Conservation (phyloP, 2,888 invertebrate genomes). For the Himalopsyche kuldschensis region DNA sequence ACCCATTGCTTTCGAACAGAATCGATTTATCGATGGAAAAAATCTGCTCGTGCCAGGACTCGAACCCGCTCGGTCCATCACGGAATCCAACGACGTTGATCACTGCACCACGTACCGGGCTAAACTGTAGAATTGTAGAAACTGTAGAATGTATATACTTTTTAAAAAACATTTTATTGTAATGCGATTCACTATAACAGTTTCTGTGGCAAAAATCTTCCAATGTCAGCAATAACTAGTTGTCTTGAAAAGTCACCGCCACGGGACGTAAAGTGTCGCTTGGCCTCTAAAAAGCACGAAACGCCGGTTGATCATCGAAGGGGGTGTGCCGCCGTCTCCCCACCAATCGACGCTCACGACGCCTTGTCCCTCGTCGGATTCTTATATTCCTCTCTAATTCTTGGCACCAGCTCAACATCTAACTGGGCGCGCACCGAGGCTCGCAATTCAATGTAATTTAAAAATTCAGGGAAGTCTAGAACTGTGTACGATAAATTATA, state of each 20-base stretch:
- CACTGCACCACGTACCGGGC: no score
- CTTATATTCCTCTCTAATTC: background rate
- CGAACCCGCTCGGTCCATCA: no score
- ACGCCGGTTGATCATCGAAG: background rate
- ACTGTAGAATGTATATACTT: no score
- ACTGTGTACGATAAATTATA: background rate
- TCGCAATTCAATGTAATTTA: background rate
- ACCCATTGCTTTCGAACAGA: no score
- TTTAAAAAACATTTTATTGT: no score
- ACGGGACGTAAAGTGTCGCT: background rate
- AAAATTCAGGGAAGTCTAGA: background rate
- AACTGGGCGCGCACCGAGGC: background rate
- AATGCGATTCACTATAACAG: background rate
- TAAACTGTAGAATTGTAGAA: no score
- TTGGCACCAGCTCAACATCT: background rate
- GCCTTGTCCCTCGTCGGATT: background rate
- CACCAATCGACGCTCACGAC: background rate
- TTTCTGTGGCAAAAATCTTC: background rate
- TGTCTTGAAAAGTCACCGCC: background rate
- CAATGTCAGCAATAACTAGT: background rate
- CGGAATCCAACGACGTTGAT: no score
- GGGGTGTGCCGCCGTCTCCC: background rate
- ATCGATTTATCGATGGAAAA: no score
- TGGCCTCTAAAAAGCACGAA: background rate
- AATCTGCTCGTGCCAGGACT: no score